Conservation (phyloP, 2,888 invertebrate genomes). For the Lucinisca nassula region DNA sequence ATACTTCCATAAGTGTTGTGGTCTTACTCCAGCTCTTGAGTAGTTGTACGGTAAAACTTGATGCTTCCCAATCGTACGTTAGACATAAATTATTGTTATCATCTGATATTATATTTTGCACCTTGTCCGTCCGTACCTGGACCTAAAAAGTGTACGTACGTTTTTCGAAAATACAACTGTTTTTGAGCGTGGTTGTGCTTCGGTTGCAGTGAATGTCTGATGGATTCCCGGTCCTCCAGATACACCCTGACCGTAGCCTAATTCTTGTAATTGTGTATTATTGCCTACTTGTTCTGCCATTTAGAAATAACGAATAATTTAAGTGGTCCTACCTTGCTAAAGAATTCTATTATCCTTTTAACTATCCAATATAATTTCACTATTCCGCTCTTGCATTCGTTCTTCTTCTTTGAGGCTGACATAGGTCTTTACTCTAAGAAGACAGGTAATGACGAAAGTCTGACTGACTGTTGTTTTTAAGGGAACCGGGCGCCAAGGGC, state of each 20-base stretch:
- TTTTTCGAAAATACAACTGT: neutral
- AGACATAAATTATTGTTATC: neutral
- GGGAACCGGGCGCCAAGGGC: too few relatives aligned
- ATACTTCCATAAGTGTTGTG: neutral
- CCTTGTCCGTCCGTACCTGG: neutral
- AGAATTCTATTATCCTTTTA: too few relatives aligned
- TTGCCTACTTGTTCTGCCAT: neutral
- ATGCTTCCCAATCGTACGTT: slow-evolving; percentile 13
- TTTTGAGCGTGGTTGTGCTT: neutral
- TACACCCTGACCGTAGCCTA: slow-evolving; percentile 2
- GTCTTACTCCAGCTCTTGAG: neutral
- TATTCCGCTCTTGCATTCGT: too few relatives aligned
- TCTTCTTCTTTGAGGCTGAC: too few relatives aligned
- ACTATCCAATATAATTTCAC: too few relatives aligned
- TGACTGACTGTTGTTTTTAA: too few relatives aligned
- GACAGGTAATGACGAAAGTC: too few relatives aligned
- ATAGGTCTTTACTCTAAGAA: too few relatives aligned
- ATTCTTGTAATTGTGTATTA: neutral
- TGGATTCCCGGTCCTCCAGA: neutral
- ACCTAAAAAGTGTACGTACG: neutral
- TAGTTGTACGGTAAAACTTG: slow-evolving; percentile 10
- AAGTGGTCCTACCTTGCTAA: too few relatives aligned
- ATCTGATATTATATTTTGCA: neutral
- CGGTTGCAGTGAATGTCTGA: neutral
- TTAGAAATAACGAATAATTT: too few relatives aligned